Conservation (phyloP, 2,888 invertebrate genomes). For the Siphlonurus alternatus region DNA sequence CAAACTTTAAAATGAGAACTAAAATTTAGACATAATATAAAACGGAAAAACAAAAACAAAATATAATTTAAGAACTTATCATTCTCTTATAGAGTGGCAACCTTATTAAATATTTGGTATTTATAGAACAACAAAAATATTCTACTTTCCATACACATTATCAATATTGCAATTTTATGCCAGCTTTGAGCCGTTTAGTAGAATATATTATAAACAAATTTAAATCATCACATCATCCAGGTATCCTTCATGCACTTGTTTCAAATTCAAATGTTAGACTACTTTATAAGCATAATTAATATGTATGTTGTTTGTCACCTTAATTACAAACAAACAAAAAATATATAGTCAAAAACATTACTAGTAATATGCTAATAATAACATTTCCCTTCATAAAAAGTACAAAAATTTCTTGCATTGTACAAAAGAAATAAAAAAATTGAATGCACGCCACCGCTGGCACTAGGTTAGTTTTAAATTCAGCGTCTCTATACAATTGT, state of each 20-base stretch:
- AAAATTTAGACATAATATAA: not conserved
- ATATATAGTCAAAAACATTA: not conserved
- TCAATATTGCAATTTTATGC: not conserved
- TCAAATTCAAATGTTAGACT: not conserved
- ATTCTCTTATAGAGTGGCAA: not conserved
- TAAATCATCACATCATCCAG: not conserved
- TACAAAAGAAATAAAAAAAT: not conserved
- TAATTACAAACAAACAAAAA: too few species aligned
- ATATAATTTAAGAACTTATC: not conserved
- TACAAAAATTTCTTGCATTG: not conserved
- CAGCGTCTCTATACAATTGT: not conserved
- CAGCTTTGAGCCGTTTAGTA: not conserved
- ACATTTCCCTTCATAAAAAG: not conserved
- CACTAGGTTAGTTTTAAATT: not conserved
- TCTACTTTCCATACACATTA: not conserved
- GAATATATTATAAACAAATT: not conserved
- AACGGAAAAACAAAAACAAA: not conserved
- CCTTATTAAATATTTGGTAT: not conserved
- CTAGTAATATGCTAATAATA: not conserved
- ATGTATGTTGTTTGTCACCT: not conserved
- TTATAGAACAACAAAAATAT: not conserved
- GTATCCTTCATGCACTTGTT: not conserved
- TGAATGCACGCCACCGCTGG: too few species aligned
- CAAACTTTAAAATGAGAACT: not conserved
- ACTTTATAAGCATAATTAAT: not conserved